Evolutionary conservation across 2,797 vertebrate genomes (phyloP), one percentile per base, ranked within the genome.

Genomic region (Lutjanus campechanus): DNA sequence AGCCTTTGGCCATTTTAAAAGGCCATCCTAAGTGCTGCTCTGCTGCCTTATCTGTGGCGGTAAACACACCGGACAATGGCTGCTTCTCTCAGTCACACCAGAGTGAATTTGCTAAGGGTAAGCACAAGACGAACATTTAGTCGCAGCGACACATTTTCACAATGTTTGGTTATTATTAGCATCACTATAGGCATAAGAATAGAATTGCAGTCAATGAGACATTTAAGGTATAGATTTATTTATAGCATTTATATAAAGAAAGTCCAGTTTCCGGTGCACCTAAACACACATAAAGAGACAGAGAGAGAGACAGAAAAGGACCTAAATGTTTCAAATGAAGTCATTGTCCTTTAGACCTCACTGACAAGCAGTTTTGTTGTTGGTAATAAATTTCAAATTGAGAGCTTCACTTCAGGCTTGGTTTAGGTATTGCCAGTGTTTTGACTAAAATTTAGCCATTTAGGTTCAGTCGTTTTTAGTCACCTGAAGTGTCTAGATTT

Each of bases 21-120:
- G 76, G 89, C 81, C 64, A 69, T 82, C 80, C 85, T 92, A 90
- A 92, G 86, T 92, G 89, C 79, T 79, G 82, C 79, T 87, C 64
- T 25, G 66, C 82, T 82, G 76, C 76, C 86, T 93, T 90, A 89
- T 92, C 86, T 81, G 69, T 73, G 70, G 56, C 22, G 69, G 90
- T 84, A 93, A 92, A 93, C 87, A 93, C 54, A 64, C 15, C 9
- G 40, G 76, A 90, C 91, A 89, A 88, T 83, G 84, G 15, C 69
- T 22, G 41, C 73, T 84, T 89, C 81, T 80, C 81, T 85, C 77
- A 60, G 76, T 78, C 85, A 78, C 73, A 80, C 72, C 29, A 43
- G 47, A 81, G 72, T 82, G 80, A 81, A 81, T 92, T 86, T 89
- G 77, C 69, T 58, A 46, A 78, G 53, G 76, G 71, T 75, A 77